Evolutionary conservation across 1,140 invertebrate species (phyloP).

Genomic region (Bombus difficillimus): DNA sequence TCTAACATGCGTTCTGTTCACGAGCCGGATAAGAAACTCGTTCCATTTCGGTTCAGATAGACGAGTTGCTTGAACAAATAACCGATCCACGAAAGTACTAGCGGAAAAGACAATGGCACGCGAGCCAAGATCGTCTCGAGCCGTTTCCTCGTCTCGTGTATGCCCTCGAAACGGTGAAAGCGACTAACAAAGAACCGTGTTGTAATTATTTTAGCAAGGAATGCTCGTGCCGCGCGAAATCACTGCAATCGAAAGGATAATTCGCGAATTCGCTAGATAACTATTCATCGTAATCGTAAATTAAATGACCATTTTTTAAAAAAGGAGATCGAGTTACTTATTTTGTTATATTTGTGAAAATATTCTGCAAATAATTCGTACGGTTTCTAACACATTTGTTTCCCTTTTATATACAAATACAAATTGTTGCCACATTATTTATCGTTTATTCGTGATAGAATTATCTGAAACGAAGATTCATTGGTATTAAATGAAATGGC

Average conservation of each 20-base stretch:
- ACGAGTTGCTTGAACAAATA: constrained; percentile 4
- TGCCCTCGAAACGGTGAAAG: constrained; percentile 25
- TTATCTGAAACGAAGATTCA: too few relatives aligned
- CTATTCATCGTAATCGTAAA: too few relatives aligned
- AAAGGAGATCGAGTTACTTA: background rate
- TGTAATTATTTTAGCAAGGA: constrained; percentile 36
- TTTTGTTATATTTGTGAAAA: background rate
- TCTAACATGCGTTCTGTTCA: background rate
- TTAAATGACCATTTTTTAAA: background rate
- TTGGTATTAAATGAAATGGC: background rate
- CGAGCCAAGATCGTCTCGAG: background rate
- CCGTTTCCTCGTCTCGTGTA: constrained; percentile 5
- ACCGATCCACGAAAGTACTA: background rate
- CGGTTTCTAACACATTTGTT: too few relatives aligned
- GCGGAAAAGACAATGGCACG: constrained; percentile 25
- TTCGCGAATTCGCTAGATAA: background rate
- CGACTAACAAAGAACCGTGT: background rate
- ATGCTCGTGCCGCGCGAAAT: background rate
- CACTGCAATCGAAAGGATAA: background rate
- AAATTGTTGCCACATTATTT: background rate
- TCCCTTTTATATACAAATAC: background rate
- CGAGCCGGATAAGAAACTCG: background rate
- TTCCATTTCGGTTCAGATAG: constrained; percentile 1
- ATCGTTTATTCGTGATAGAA: too few relatives aligned
- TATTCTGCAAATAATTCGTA: background rate